Percentiles rank a stretch among this genome's conserved stretches.
These are phyloP conservation scores for Clamator glandarius DNA, from an alignment of 2,797 vertebrate genomes.

Conservation along the genomic window DNA sequence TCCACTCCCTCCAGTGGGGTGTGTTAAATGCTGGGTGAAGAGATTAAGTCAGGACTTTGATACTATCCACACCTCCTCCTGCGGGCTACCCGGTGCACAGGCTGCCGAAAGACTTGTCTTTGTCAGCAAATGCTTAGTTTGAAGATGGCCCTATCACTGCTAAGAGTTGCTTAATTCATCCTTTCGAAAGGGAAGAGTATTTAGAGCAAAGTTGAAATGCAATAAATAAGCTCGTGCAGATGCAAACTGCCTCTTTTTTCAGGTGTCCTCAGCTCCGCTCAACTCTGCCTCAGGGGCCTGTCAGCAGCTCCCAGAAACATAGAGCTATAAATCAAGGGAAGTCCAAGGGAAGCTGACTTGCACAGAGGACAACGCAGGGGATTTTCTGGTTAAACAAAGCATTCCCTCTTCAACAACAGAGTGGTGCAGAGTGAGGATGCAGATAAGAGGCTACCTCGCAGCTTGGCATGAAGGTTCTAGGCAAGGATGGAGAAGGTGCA, in stretches of 20 bases:
- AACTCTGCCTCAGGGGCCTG: neutral
- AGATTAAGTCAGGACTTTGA: neutral
- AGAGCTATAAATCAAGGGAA: neutral
- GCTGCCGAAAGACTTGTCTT: neutral
- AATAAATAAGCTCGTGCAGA: neutral
- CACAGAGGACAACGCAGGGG: neutral
- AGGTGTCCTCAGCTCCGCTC: neutral
- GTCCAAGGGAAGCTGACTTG: neutral
- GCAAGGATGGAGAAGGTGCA: neutral
- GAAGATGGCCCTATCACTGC: neutral
- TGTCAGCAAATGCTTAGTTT: constrained; percentile 25
- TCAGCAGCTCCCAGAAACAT: neutral
- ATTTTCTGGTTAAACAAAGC: neutral
- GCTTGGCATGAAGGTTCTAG: neutral
- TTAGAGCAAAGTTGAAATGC: constrained; percentile 41
- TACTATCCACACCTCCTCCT: neutral
- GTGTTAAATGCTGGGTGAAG: neutral
- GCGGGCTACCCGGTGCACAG: rapidly evolving
- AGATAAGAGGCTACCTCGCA: rapidly evolving
- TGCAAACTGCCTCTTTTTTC: neutral
- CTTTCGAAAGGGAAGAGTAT: constrained; percentile 7
- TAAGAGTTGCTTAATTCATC: constrained; percentile 28
- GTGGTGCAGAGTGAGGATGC: rapidly evolving
- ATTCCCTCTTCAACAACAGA: neutral
- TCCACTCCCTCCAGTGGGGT: rapidly evolving